Conservation (phyloP, 2,113 vertebrate species). For the Scophthalmus maximus region DNA sequence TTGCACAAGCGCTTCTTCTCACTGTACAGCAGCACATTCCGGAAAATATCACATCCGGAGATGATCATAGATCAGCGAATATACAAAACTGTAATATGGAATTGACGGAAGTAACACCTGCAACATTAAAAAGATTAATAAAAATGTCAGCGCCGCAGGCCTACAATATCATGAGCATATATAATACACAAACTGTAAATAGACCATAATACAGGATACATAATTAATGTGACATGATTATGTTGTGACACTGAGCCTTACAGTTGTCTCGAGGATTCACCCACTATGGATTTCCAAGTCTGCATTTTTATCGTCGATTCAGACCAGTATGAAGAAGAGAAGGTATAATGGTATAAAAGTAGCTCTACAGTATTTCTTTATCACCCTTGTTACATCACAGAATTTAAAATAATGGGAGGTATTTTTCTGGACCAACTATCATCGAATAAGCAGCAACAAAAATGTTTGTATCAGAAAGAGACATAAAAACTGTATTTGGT, state of each 20-base stretch:
- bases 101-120: background rate
- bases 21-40: background rate
- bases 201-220: conserved; percentile 12
- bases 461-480: no score
- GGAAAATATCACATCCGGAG: background rate
- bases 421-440: background rate
- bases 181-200: conserved; percentile 5
- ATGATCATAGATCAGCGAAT: conserved; percentile 4
- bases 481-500: no score
- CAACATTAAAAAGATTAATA: conserved; percentile 17
- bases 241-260: conserved; percentile 28
- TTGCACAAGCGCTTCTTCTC: conserved; percentile 8
- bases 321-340: background rate
- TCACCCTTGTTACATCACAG: background rate
- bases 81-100: conserved; percentile 1
- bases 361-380: background rate
- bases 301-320: background rate
- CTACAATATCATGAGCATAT: conserved; percentile 10
- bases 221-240: conserved; percentile 10
- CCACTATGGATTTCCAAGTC: background rate
- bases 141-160: conserved; percentile 5
- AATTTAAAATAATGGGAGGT: background rate
- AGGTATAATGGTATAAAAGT: background rate
- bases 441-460: no score
- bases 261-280: background rate